These are phyloP conservation scores for Antedon mediterranea DNA, from an alignment of 53 echinoderm and acorn worm genomes.

Conservation along the genomic window DNA sequence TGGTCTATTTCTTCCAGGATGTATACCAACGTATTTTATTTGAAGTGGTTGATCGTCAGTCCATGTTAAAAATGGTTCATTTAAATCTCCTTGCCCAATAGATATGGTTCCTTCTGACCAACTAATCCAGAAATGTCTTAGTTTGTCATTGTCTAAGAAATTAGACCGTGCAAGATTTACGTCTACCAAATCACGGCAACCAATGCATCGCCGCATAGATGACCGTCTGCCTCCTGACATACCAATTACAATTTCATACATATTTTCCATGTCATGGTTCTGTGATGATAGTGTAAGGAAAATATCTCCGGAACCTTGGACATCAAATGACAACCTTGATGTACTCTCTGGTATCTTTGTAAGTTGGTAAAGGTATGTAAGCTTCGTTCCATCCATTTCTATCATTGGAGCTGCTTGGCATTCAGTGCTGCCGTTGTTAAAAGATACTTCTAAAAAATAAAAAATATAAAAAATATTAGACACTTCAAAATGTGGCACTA, in stretches of 20 bases:
- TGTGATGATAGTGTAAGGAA: not conserved
- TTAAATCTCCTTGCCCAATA: conserved; percentile 1
- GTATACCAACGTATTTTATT: not conserved
- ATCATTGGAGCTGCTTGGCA: not conserved
- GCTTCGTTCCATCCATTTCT: not conserved
- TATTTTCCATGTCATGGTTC: not conserved
- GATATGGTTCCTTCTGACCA: conserved; percentile 6
- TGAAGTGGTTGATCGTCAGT: not conserved
- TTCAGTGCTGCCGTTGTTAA: not conserved
- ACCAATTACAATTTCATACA: conserved; percentile 1
- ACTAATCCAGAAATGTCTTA: not conserved
- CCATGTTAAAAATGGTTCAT: not conserved
- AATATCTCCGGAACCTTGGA: not conserved
- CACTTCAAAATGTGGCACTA: too few species aligned
- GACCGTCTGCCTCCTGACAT: not conserved
- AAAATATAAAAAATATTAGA: not conserved
- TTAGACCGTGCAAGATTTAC: not conserved
- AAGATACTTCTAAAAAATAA: not conserved
- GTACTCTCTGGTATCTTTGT: not conserved
- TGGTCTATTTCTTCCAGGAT: not conserved
- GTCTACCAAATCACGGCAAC: not conserved
- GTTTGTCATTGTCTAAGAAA: not conserved
- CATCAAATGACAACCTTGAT: not conserved
- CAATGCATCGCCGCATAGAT: not conserved
- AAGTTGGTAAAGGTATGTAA: not conserved